phyloP scores from a whole-genome alignment of 2,888 invertebrate genomes.

The Archips xylosteana region DNA sequence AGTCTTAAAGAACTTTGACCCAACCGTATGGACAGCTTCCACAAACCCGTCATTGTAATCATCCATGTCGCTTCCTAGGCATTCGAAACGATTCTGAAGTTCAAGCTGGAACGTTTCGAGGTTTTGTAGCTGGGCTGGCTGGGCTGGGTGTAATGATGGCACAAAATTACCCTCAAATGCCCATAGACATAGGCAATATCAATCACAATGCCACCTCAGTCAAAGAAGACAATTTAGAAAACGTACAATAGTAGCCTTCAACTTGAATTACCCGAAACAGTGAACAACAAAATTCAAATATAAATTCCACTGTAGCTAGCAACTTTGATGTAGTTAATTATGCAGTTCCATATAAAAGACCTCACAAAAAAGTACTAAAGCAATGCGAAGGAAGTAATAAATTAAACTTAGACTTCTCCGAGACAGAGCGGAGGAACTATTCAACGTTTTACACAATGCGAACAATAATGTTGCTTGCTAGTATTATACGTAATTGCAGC shows the following conservation, averaged over 20 bases:
- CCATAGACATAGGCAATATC: no score
- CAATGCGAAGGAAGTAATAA: slow-evolving; percentile 7
- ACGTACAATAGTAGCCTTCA: neutral
- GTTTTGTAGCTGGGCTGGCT: no score
- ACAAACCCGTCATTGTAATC: no score
- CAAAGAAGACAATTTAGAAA: neutral
- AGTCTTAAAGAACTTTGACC: no score
- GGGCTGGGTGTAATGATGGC: no score
- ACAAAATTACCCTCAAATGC: no score
- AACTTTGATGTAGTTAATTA: neutral
- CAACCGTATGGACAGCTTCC: no score
- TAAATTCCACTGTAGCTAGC: neutral
- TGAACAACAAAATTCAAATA: neutral
- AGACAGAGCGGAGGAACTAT: slow-evolving; percentile 11
- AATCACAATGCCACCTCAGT: no score
- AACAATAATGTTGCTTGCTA: slow-evolving; percentile 25
- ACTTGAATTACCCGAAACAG: no score
- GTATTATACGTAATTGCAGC: slow-evolving; percentile 15
- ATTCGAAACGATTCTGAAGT: no score
- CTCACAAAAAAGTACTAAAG: neutral
- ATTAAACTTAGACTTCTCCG: slow-evolving; percentile 11
- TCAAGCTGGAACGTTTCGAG: no score
- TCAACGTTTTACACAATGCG: slow-evolving; percentile 11
- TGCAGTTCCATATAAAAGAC: neutral
- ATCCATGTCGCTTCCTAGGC: no score